Conservation (phyloP, 1,140 invertebrate species). For the Octopus sinensis region DNA sequence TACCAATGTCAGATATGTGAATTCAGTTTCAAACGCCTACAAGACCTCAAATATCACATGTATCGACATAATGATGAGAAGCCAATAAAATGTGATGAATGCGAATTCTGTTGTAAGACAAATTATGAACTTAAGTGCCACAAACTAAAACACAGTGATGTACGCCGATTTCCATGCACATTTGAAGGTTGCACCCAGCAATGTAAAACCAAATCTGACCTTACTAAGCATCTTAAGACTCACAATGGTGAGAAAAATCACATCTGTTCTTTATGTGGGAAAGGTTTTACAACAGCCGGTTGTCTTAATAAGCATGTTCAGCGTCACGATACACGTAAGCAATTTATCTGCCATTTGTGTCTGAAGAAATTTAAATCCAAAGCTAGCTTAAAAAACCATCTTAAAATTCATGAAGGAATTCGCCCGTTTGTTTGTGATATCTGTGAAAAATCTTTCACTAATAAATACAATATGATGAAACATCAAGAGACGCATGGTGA, state of each 20-base stretch:
- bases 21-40: conserved; percentile 29
- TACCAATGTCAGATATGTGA: conserved; percentile 32
- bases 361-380: conserved; percentile 32
- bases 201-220: conserved; percentile 38
- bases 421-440: conserved; percentile 35
- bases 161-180: conserved; percentile 33
- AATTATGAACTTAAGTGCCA: conserved; percentile 39
- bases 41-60: conserved; percentile 36
- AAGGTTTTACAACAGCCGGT: conserved; percentile 29
- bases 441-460: conserved; percentile 29
- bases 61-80: conserved; percentile 36
- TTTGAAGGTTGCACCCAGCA: conserved; percentile 33
- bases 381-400: conserved; percentile 30
- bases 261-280: conserved; percentile 34
- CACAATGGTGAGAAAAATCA: conserved; percentile 26
- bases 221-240: conserved; percentile 36
- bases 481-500: conserved; percentile 34
- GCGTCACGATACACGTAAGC: conserved; percentile 29
- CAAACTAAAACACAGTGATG: conserved; percentile 36
- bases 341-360: conserved; percentile 35
- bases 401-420: conserved; percentile 29
- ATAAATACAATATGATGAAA: conserved; percentile 30
- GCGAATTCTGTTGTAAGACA: conserved; percentile 40
- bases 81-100: conserved; percentile 35
- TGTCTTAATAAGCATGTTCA: conserved; percentile 31